Percentiles rank a stretch among this genome's conserved stretches.
phyloP scores from a whole-genome alignment of 2,113 vertebrate genomes.

The Phycodurus eques region DNA sequence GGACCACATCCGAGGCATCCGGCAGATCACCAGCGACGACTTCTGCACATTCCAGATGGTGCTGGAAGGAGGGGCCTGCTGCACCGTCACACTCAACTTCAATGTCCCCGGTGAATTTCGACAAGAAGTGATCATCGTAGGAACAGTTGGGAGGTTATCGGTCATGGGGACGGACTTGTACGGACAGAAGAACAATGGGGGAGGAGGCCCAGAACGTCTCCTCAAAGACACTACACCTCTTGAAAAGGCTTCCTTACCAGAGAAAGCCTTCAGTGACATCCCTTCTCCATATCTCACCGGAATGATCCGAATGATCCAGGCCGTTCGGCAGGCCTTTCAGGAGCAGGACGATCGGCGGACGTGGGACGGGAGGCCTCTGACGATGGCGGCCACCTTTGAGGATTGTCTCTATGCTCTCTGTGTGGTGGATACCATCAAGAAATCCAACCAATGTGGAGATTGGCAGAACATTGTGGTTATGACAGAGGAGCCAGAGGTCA shows the following conservation, averaged over 20 bases:
- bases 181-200: constrained; percentile 86
- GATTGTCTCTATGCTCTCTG: constrained; percentile 96
- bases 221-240: constrained; percentile 87
- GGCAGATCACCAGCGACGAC: constrained; percentile 98
- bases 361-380: constrained; percentile 93
- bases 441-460: constrained; percentile 92
- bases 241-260: constrained; percentile 86
- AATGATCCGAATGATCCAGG: constrained; percentile 96
- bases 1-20: constrained; percentile 92
- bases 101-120: constrained; percentile 94
- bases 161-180: constrained; percentile 89
- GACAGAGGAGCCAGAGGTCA: constrained; percentile 95
- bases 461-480: constrained; percentile 97
- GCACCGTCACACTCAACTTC: constrained; percentile 96
- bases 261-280: constrained; percentile 96
- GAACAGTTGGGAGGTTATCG: constrained; percentile 81
- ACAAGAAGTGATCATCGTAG: constrained; percentile 91
- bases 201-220: constrained; percentile 80
- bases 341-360: constrained; percentile 94
- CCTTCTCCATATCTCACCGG: constrained; percentile 91
- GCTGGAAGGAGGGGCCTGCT: constrained; percentile 91
- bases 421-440: constrained; percentile 96
- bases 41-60: constrained; percentile 99
- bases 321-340: constrained; percentile 91
- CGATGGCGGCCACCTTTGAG: constrained; percentile 98